These are phyloP conservation scores for Unio pictorum DNA, from an alignment of 2,888 invertebrate genomes.

Conservation along the genomic window DNA sequence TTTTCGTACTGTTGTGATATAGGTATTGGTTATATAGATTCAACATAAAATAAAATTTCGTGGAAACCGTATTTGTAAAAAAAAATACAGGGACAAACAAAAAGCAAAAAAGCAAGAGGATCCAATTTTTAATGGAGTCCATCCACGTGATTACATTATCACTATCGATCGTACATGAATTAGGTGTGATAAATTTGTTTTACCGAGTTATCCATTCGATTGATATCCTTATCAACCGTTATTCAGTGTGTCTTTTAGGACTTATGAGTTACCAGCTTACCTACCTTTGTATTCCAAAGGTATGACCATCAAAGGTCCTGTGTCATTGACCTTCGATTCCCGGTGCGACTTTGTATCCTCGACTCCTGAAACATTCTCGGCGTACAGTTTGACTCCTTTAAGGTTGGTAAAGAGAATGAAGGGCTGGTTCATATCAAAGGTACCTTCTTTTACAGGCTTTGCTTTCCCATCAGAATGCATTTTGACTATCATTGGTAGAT, in stretches of 20 bases:
- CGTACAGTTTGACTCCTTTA: conserved; percentile 39
- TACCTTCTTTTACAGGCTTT: conserved; percentile 6
- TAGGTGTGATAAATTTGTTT: neutral
- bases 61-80: no score
- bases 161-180: neutral
- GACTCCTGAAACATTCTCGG: conserved; percentile 42
- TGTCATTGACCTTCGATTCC: conserved; percentile 35
- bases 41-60: no score
- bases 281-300: conserved; percentile 46
- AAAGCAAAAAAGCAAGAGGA: no score
- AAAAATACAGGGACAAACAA: no score
- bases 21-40: no score
- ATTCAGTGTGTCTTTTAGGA: no score
- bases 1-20: no score
- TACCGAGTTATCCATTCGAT: no score
- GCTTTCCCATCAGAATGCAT: conserved; percentile 35
- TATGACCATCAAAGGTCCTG: conserved; percentile 42
- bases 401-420: conserved; percentile 42
- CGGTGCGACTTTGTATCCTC: conserved; percentile 18
- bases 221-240: neutral
- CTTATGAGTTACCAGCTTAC: no score
- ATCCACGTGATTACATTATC: no score
- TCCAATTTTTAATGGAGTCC: no score
- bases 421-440: conserved; percentile 36
- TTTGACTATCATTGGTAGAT: conserved; percentile 43